Conservation (phyloP, 2,888 invertebrate genomes). For the Merodon equestris region DNA sequence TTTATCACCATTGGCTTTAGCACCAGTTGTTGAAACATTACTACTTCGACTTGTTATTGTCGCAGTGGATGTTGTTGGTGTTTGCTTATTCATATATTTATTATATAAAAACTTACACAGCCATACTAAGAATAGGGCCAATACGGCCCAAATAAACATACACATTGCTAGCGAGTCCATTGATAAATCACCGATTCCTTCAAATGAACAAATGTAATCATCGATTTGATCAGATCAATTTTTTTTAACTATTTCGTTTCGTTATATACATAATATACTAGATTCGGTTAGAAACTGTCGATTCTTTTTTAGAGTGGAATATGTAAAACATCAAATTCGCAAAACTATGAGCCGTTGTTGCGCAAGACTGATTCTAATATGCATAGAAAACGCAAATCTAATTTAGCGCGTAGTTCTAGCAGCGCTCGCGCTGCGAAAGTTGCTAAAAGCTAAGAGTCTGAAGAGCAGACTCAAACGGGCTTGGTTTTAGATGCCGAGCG, state of each 20-base stretch:
- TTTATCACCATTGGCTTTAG: slow-evolving; percentile 72
- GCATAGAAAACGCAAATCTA: too few species aligned
- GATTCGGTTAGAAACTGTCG: too few species aligned
- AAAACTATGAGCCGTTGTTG: slow-evolving; percentile 61
- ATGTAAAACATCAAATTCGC: slow-evolving; percentile 49
- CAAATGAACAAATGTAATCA: slow-evolving; percentile 96
- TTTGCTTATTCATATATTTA: slow-evolving; percentile 80
- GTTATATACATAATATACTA: slow-evolving; percentile 44
- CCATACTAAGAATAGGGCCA: slow-evolving; percentile 89
- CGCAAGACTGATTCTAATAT: too few species aligned
- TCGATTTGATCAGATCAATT: slow-evolving; percentile 95
- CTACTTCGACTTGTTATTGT: slow-evolving; percentile 75
- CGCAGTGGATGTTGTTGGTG: slow-evolving; percentile 72
- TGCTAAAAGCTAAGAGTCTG: too few species aligned
- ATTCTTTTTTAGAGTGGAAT: too few species aligned
- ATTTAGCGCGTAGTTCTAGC: too few species aligned
- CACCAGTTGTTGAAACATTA: slow-evolving; percentile 73
- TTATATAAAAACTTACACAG: slow-evolving; percentile 90
- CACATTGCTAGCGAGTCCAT: slow-evolving; percentile 96
- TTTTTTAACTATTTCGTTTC: slow-evolving; percentile 26
- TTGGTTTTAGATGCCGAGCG: too few species aligned
- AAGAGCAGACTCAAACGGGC: too few species aligned
- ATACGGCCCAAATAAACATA: slow-evolving; percentile 92
- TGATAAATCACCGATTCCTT: slow-evolving; percentile 92
- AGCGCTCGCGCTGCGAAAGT: too few species aligned